phyloP scores from a whole-genome alignment of 1,140 invertebrate species.

The Aethina tumida region DNA sequence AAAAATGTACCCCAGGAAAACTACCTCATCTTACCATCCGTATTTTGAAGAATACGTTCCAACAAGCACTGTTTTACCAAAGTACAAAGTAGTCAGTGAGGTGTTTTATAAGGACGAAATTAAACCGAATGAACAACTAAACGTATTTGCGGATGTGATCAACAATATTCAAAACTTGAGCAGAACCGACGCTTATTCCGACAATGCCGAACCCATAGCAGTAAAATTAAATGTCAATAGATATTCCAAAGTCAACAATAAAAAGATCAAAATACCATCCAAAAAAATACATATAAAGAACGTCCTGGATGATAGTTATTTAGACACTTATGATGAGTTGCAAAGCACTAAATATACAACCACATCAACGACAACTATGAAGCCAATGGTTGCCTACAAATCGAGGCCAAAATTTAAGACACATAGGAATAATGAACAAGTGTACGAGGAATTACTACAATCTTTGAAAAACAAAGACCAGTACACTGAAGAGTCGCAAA shows the following conservation, averaged over 20 bases:
- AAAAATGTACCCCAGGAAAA: too few relatives aligned
- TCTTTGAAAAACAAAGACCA: too few relatives aligned
- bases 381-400: too few relatives aligned
- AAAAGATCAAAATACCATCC: conserved; percentile 6
- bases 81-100: conserved; percentile 27
- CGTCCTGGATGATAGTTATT: too few relatives aligned
- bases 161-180: conserved; percentile 30
- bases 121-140: conserved; percentile 33
- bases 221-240: too few relatives aligned
- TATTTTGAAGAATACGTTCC: conserved; percentile 11
- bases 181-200: conserved; percentile 7
- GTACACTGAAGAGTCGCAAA: too few relatives aligned
- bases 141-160: conserved; percentile 32
- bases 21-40: conserved; percentile 18
- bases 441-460: too few relatives aligned
- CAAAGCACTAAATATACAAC: too few relatives aligned
- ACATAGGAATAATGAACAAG: too few relatives aligned
- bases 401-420: too few relatives aligned
- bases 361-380: conserved; percentile 1
- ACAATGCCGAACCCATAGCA: conserved; percentile 9
- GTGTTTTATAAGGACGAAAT: conserved; percentile 34
- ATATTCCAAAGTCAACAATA: too few relatives aligned
- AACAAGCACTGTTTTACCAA: conserved; percentile 19
- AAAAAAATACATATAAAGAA: conserved; percentile 5
- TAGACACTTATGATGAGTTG: too few relatives aligned